Evolutionary conservation across 1,140 invertebrate genomes (phyloP).

Genomic region (Drosophila leontia): DNA sequence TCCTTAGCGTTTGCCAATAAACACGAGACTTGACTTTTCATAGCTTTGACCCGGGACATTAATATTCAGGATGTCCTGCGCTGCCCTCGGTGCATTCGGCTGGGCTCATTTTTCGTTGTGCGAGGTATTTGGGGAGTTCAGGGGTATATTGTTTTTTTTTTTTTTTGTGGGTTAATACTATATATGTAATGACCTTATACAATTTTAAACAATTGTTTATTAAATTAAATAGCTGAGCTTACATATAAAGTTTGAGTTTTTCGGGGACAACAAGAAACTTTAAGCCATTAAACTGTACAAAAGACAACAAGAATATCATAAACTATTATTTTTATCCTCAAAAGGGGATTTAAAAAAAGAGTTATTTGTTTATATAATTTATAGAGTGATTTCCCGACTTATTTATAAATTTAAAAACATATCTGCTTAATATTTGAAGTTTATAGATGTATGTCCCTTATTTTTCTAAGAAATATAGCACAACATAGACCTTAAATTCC

Average conservation of each 20-base stretch:
- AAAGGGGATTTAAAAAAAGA: not conserved
- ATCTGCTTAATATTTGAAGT: not conserved
- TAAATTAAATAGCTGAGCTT: not conserved
- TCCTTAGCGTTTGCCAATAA: conserved; percentile 42
- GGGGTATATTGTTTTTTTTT: not conserved
- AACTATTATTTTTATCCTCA: not conserved
- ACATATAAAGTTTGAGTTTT: no score
- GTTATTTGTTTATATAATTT: not conserved
- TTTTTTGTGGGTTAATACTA: not conserved
- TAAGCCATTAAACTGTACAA: not conserved
- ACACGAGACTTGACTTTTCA: conserved; percentile 45
- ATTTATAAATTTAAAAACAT: not conserved
- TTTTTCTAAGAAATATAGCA: not conserved
- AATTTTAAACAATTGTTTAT: not conserved
- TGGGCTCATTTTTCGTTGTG: conserved; percentile 17
- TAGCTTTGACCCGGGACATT: conserved; percentile 54
- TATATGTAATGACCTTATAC: not conserved
- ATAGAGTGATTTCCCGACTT: not conserved
- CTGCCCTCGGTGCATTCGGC: conserved; percentile 24
- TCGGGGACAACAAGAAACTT: not conserved
- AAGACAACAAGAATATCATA: not conserved
- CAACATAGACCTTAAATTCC: no score
- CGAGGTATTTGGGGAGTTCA: not conserved
- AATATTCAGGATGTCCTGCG: conserved; percentile 64
- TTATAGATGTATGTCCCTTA: not conserved